Percentiles rank a stretch among this genome's conserved stretches.
Evolutionary conservation across 2,797 vertebrate genomes (phyloP).

Genomic region (Momotus momota): DNA sequence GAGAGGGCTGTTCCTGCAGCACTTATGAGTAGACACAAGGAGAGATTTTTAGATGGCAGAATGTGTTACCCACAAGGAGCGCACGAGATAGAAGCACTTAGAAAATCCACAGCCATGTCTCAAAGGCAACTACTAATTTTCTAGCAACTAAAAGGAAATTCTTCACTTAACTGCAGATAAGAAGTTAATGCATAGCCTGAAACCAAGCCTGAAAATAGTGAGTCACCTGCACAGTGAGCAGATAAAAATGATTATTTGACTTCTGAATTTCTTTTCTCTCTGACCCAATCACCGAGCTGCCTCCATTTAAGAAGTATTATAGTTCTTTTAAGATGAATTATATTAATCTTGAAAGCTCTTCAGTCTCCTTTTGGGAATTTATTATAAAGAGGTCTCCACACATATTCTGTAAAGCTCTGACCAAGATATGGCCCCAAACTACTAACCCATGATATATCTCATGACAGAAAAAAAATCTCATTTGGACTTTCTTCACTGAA

Average conservation of each 20-base stretch:
- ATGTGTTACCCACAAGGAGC: background rate
- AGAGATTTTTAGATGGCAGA: background rate
- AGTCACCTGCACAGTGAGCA: background rate
- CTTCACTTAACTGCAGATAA: background rate
- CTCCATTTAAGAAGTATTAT: background rate
- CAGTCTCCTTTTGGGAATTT: background rate
- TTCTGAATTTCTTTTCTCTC: background rate
- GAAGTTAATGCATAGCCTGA: background rate
- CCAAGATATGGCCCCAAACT: background rate
- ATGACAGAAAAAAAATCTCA: background rate
- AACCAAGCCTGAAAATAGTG: background rate
- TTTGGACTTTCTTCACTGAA: background rate
- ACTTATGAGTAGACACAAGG: accelerated
- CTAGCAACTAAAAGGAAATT: background rate
- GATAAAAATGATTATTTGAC: background rate
- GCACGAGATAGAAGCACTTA: background rate
- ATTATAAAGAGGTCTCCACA: background rate
- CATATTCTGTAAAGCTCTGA: background rate
- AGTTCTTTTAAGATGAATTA: background rate
- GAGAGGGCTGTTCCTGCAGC: background rate
- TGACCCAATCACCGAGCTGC: background rate
- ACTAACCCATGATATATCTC: background rate
- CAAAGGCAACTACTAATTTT: background rate
- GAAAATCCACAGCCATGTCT: background rate
- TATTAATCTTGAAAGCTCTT: background rate